Evolutionary conservation across 1,140 invertebrate species (phyloP), one percentile per base, ranked within the genome.

Genomic region (Drosophila subpulchrella): DNA sequence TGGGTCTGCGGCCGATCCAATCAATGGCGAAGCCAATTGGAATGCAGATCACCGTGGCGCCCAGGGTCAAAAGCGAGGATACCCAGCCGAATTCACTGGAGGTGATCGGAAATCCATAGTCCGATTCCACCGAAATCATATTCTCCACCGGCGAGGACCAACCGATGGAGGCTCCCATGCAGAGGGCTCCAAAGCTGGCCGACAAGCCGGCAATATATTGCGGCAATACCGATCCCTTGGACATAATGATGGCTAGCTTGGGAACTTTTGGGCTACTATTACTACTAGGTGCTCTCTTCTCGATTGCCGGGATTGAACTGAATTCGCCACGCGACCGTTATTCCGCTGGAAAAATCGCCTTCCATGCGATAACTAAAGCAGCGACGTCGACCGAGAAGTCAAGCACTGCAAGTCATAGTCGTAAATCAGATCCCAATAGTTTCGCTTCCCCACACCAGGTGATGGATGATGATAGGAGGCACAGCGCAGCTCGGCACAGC

Each of bases 71-170:
- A 27, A 89, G 50, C 1, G 91, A 80, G n/a, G 89, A 89, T 17
- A 90, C 7, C 90, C 89, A 91, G 4, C 84, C 78, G 46, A 83
- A 91, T 12, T 89, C 20, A 12, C 71, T 63, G 0, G 38, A 8
- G 0, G 88, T 74, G 5, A 93, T 73, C 2, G 77, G 55, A 67
- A 93, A 93, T 1, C 91, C 85, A 32, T 93, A 92, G 27, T 81
- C 78, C 3, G 93, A 92, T 11, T 93, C 51, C 20, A 93, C 36
- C 6, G 84, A 77, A 3, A 93, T 53, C 48, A 82, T 88, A 4
- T 66, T 66, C 38, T 95, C 93, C 3, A 95, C 95, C 8, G 95
- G 94, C 6, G 95, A 95, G 2, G 95, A 94, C 95, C 96, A 97
- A 4, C 93, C 95, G 6, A 97, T 91, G 3, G 94, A 93, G 53